These are phyloP conservation scores for Caenorhabditis becei DNA, from an alignment of 2,888 invertebrate genomes.

Conservation along the genomic window DNA sequence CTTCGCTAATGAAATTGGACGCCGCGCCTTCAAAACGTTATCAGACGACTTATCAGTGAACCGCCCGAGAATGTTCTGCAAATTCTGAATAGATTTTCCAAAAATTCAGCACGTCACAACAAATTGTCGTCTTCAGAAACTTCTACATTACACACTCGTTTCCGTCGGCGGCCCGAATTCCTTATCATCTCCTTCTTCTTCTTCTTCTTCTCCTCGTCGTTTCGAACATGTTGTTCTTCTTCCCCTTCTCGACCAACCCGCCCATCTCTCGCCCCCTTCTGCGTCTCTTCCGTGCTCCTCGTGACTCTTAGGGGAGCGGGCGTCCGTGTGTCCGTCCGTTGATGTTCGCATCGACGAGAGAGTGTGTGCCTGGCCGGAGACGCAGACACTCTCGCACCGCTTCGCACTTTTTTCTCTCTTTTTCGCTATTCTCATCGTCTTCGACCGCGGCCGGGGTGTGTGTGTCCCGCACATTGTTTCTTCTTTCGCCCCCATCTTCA, in stretches of 20 bases:
- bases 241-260: neutral
- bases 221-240: slow-evolving; percentile 25
- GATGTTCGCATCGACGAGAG: neutral
- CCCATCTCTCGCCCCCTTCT: neutral
- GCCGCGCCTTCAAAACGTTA: too few relatives aligned
- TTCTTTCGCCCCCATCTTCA: slow-evolving; percentile 9
- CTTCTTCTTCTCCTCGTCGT: neutral
- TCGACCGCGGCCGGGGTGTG: neutral
- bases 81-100: too few relatives aligned
- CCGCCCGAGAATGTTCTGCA: too few relatives aligned
- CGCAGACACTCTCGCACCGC: slow-evolving; percentile 7
- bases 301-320: neutral
- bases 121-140: neutral
- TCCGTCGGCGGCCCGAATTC: neutral
- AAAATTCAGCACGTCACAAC: neutral
- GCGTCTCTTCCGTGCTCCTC: slow-evolving; percentile 4
- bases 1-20: too few relatives aligned
- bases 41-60: too few relatives aligned
- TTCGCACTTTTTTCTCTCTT: slow-evolving; percentile 24
- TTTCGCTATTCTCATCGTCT: slow-evolving; percentile 3
- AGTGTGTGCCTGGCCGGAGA: neutral
- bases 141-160: neutral
- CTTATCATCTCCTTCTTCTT: neutral
- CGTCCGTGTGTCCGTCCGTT: neutral
- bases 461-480: slow-evolving; percentile 21